Base-by-base conservation (phyloP, 1,140 invertebrate species). In the Drosophila triauraria region DNA sequence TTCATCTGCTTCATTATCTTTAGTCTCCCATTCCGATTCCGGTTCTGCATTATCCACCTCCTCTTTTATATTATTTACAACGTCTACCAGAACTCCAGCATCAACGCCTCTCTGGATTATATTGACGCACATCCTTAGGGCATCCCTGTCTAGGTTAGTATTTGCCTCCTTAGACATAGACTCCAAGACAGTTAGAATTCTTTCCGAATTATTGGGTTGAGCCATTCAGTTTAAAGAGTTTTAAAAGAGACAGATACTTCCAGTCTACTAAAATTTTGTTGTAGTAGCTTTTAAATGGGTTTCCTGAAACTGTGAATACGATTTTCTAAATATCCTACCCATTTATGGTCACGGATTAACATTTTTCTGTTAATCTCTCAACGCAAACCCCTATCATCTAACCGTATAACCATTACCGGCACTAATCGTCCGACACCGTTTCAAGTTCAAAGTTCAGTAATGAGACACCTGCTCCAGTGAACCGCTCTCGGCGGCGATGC, bases 371-470 rank as follows among this genome's bases (percentile, higher is more conserved):
- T 56, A 20, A 56, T 65, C 12, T 32, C 17, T 6, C 20, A 20
- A 9, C 7, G 7, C 8, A 3, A 65, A 30, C 17, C 43, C 43
- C 65, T 23, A 23, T 32, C 44, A 9, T 38, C 35, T 40, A 58
- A 48, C 27, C 15, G 44, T 67, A 25, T 38, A 40, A 43, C 20
- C 23, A 72, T 71, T 71, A 30, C 20, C 25, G 42, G 27, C 46
- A 38, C 17, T 48, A 53, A 76, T 44, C 30, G 53, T 3, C 23
- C 59, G 35, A 76, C 60, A 71, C 53, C 47, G 56, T 67, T 78
- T 64, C 82, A 86, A 87, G 80, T 76, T 86, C 70, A 88, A 53
- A 86, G 82, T 79, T 76, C 57, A 64, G 53, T 71, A 54, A 69
- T 50, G 65, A 78, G 51, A 58, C 83, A 64, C 59, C 84, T 83